Percentiles rank a stretch among this genome's conserved stretches.
phyloP scores from a whole-genome alignment of 2,113 vertebrate genomes.

The Notarius quadriscutis region DNA sequence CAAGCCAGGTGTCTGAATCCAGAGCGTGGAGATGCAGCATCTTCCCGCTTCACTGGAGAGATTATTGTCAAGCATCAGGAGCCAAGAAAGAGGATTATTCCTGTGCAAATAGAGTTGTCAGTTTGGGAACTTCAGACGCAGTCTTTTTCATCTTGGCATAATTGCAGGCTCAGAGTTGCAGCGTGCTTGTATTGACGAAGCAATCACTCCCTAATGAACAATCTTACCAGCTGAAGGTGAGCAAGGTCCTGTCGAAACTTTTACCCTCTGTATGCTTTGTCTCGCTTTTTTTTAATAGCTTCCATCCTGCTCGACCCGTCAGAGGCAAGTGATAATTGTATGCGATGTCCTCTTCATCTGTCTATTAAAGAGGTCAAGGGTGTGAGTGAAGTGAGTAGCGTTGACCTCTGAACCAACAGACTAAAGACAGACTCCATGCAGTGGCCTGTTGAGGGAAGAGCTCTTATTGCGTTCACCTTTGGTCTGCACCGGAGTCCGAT shows the following conservation, averaged over 20 bases:
- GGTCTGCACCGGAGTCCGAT: constrained; percentile 19
- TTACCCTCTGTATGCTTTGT: constrained; percentile 11
- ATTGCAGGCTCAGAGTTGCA: constrained; percentile 69
- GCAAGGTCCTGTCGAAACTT: constrained; percentile 53
- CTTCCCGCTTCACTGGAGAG: constrained; percentile 68
- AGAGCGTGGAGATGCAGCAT: constrained; percentile 51
- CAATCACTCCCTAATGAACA: constrained; percentile 74
- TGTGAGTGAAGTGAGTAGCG: constrained; percentile 38
- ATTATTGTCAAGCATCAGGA: constrained; percentile 77
- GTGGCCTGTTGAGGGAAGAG: constrained; percentile 21
- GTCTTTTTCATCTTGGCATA: constrained; percentile 72
- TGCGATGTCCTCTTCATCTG: constrained; percentile 39
- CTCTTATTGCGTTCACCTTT: constrained; percentile 26
- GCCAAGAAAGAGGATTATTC: constrained; percentile 74
- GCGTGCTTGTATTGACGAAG: constrained; percentile 64
- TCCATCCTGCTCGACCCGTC: constrained; percentile 34
- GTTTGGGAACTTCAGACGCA: constrained; percentile 75
- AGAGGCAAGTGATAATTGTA: constrained; percentile 46
- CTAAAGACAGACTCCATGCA: constrained; percentile 37
- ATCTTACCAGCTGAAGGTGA: constrained; percentile 69
- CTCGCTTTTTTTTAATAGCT: constrained; percentile 37
- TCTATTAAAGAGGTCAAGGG: constrained; percentile 46
- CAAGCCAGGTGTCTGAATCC: constrained; percentile 29
- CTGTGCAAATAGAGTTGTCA: constrained; percentile 77
- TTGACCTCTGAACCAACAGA: constrained; percentile 53